Base-by-base conservation (phyloP, 92 coral and sea anemone species). In the Paramuricea clavata region DNA sequence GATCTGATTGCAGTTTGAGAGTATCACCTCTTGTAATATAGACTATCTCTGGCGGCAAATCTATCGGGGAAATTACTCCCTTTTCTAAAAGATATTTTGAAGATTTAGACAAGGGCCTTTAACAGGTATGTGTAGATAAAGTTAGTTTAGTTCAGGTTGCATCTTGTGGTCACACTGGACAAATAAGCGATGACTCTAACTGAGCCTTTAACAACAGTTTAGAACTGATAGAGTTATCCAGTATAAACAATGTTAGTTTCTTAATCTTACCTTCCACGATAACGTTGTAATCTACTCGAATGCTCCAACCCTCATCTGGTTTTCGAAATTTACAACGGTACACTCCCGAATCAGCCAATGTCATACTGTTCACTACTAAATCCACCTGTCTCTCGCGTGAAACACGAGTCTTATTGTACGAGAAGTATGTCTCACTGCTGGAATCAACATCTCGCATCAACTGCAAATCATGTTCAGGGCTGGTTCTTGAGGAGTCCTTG, bases 331-430 rank as follows among this genome's bases (percentile, higher is more conserved):
- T 49, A 32, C 67, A 76, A 9, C 41, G 41, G 25, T 76, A 76
- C 3, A 27, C 33, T 7, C 82, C 82, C 5, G 82, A 28, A 27
- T 76, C 82, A 27, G 23, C 47, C 36, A 76, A 16, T 10, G 67
- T 54, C 41, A 60, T 54, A 42, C 25, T 33, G 27, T 32, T 22
- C 13, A 76, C 6, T 11, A 76, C 36, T 16, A 76, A 76, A 76
- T 76, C 82, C 22, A 65, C 28, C 36, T 65, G 41, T 31, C 72
- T 65, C 41, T 65, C 72, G 16, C 72, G 72, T 65, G 72, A 65
- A 65, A 65, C 19, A 9, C 36, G 22, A 12, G 72, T 13, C 6
- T 0, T 19, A 31, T 65, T 12, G 39, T 65, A 65, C 39, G 72
- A 28, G 22, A 0, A 27, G 23, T 65, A 31, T 0, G 0, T 1